These are phyloP conservation scores for Euwallacea similis DNA, from an alignment of 1,140 invertebrate species.

Conservation along the genomic window DNA sequence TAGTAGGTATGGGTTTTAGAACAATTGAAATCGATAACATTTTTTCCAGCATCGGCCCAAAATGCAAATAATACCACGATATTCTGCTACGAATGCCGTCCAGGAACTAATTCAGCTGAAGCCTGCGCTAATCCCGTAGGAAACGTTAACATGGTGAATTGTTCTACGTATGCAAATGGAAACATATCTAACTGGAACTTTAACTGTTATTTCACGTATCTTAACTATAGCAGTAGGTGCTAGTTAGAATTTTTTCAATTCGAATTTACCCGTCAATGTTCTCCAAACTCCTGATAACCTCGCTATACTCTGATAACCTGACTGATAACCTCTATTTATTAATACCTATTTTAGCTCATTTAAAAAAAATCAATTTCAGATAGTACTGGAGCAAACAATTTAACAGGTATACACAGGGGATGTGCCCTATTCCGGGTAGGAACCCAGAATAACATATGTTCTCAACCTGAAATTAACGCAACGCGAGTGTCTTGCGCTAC, in stretches of 20 bases:
- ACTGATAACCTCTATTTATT: too few species aligned
- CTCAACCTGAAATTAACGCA: neutral
- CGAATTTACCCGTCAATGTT: too few species aligned
- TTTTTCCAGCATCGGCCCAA: neutral
- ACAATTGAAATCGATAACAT: too few species aligned
- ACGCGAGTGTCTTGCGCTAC: neutral
- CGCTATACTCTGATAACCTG: too few species aligned
- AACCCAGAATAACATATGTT: neutral
- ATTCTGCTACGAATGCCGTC: slow-evolving; percentile 6
- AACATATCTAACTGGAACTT: neutral
- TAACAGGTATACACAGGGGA: neutral
- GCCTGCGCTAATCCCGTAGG: slow-evolving; percentile 2
- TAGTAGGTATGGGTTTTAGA: too few species aligned
- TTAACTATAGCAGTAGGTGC: slow-evolving; percentile 11
- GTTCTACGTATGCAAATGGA: neutral
- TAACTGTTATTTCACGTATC: neutral
- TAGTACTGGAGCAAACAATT: slow-evolving; percentile 1
- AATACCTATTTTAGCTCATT: too few species aligned
- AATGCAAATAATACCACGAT: neutral
- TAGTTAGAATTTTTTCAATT: too few species aligned
- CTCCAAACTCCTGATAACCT: too few species aligned
- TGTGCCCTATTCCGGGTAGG: neutral
- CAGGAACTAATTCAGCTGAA: neutral
- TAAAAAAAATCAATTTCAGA: neutral
- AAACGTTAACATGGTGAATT: slow-evolving; percentile 1